Conservation (phyloP, 2,113 vertebrate species). For the Oceanites oceanicus region DNA sequence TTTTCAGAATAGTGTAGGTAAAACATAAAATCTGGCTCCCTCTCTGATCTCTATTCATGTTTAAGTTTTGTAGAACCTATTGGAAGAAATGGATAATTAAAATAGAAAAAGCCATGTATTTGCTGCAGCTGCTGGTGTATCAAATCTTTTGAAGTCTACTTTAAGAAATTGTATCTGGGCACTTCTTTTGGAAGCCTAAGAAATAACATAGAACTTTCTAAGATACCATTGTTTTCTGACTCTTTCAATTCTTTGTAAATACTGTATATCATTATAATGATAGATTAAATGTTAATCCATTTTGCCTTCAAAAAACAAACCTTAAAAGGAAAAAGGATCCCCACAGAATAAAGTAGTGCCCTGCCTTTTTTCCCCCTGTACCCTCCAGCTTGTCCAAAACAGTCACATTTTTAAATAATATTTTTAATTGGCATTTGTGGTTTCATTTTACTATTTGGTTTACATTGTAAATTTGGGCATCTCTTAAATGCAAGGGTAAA, state of each 20-base stretch:
- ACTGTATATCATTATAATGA: background rate
- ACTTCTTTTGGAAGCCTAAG: constrained; percentile 23
- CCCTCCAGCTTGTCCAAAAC: background rate
- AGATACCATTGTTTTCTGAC: background rate
- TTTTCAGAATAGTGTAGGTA: constrained; percentile 37
- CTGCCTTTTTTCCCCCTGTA: background rate
- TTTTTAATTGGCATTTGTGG: background rate
- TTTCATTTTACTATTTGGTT: background rate
- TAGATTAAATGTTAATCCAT: background rate
- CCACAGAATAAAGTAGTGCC: background rate
- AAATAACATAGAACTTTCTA: constrained; percentile 14
- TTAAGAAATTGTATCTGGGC: constrained; percentile 47
- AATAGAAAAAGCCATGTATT: background rate
- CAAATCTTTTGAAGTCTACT: constrained; percentile 58
- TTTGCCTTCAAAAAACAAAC: constrained; percentile 11
- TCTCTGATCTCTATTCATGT: constrained; percentile 55
- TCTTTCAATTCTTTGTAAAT: background rate
- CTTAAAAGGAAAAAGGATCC: constrained; percentile 12
- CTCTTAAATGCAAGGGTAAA: background rate
- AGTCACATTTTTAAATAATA: background rate
- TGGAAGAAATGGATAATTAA: constrained; percentile 49
- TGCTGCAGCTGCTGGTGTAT: constrained; percentile 20
- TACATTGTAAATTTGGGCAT: background rate
- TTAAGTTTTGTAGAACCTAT: constrained; percentile 38
- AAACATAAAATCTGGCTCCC: constrained; percentile 35